Evolutionary conservation across 2,797 vertebrate genomes (phyloP), one percentile per base, ranked within the genome.

Genomic region (Gymnothorax javanicus): DNA sequence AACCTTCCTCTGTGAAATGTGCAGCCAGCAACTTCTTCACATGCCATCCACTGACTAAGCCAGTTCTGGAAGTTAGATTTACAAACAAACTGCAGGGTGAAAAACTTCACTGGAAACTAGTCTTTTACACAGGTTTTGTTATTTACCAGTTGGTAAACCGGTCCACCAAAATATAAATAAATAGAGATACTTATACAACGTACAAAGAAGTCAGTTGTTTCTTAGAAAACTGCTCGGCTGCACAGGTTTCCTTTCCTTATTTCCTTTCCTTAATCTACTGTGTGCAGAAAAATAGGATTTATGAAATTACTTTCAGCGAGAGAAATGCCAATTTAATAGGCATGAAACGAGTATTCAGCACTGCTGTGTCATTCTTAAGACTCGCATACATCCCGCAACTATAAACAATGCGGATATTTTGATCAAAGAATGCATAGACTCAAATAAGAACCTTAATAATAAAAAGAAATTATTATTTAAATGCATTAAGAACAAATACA

Each of bases 401-500:
- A 77, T 77, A 77, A 52, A 43, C 33, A 8, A 77, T 50, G 50
- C 11, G 7, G 12, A 77, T 27, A 43, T 20, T 77, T 43, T 77
- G 52, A 77, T 7, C 33, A 50, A 52, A 77, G 73, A 77, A 73
- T 13, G 25, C 69, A 43, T 27, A 33, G 25, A 27, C 27, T 73
- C n/a, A 27, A 7, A 79, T 17, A 79, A 15, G 15, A 15, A 17
- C 13, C 73, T 33, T 25, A 25, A 25, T 25, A 25, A 25, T 7
- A 7, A 71, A 71, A 71, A 13, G 27, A 4, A 4, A 13, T 27
- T 50, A 81, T 56, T 20, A n/a, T n/a, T 81, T 56, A 20, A 56
- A n/a, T n/a, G 77, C 7, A 52, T 9, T 81, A 20, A 69, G 62
- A 11, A 27, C 20, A 83, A 88, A 60, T 83, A 94, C 94, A 86